Conservation (phyloP, 1,140 invertebrate genomes). For the Lordiphosa mommai region DNA sequence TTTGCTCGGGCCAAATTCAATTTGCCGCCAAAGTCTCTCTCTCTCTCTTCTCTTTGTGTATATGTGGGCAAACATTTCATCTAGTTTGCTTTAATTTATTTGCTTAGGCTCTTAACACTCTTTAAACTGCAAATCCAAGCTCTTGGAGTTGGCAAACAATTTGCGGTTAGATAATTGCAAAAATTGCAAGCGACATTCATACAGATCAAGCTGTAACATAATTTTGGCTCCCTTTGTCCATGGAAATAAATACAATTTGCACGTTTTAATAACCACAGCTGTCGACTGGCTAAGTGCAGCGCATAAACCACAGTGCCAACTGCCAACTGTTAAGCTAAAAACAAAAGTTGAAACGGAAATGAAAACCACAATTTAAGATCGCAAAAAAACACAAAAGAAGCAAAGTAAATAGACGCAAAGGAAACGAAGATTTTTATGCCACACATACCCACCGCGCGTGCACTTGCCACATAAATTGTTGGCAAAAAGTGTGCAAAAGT, state of each 20-base stretch:
- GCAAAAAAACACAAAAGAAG: conserved; percentile 17
- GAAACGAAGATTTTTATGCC: conserved; percentile 59
- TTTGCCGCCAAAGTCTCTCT: conserved; percentile 54
- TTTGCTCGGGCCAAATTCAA: conserved; percentile 68
- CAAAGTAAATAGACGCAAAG: conserved; percentile 33
- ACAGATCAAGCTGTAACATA: not conserved
- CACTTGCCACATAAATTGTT: conserved; percentile 51
- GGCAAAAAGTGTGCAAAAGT: conserved; percentile 64
- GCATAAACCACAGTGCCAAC: conserved; percentile 31
- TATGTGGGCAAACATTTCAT: conserved; percentile 49
- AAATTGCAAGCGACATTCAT: conserved; percentile 20
- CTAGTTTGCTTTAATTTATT: conserved; percentile 44
- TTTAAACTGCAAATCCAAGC: conserved; percentile 13
- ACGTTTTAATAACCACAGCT: conserved; percentile 57
- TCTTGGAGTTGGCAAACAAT: conserved; percentile 48
- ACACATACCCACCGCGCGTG: conserved; percentile 17
- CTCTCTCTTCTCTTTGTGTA: conserved; percentile 18
- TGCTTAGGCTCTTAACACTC: conserved; percentile 17
- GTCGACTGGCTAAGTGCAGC: conserved; percentile 48
- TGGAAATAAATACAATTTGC: conserved; percentile 54
- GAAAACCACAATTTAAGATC: conserved; percentile 57
- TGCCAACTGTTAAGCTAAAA: too few species aligned
- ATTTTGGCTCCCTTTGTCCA: conserved; percentile 28
- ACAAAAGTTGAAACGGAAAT: conserved; percentile 33
- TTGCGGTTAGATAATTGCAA: conserved; percentile 51